Base-by-base conservation (phyloP, 2,888 invertebrate genomes). In the Harpalus rufipes region DNA sequence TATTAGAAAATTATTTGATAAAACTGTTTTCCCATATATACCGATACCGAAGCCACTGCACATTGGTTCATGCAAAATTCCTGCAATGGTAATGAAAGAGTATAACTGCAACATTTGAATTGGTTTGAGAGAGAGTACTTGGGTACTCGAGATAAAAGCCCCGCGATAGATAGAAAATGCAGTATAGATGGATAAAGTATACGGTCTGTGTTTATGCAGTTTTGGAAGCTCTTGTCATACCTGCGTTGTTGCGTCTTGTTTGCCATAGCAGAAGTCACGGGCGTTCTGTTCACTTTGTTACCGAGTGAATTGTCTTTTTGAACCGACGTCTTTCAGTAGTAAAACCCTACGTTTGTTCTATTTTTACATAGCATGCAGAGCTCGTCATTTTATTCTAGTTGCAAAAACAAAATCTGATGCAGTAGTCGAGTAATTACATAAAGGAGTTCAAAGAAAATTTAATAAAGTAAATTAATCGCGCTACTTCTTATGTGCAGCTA, bases 401-500 rank as follows among this genome's bases (percentile, higher is more conserved):
- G 25, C 72, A 74, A 74, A 74, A 74, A 74, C 44, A 74, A 74
- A 74, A 74, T 74, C 72, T 44, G 72, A 74, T 44, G 72, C 41
- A 74, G 44, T 74, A 74, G 41, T 74, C 18, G 18, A 74, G 72
- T 74, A 74, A 74, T 74, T 74, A 74, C 72, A 74, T 74, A 74
- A 74, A 74, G 44, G 16, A 74, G 72, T 74, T 72, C 72, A 74
- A 74, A 74, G 72, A 74, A 74, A 74, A 74, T 74, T 74, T 74
- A 74, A 74, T 74, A 74, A 74, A 74, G 72, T 74, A 74, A 74
- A 74, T 74, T 74, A 74, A 74, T 74, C 72, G 44, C 72, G 16
- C 14, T 41, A 44, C 72, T 44, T 44, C 72, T 74, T 74, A 74
- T 44, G 44, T 74, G 18, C 72, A 74, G 72, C 44, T 44, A 44